Conservation (phyloP, 2,113 vertebrate genomes). For the Edolisoma coerulescens region DNA sequence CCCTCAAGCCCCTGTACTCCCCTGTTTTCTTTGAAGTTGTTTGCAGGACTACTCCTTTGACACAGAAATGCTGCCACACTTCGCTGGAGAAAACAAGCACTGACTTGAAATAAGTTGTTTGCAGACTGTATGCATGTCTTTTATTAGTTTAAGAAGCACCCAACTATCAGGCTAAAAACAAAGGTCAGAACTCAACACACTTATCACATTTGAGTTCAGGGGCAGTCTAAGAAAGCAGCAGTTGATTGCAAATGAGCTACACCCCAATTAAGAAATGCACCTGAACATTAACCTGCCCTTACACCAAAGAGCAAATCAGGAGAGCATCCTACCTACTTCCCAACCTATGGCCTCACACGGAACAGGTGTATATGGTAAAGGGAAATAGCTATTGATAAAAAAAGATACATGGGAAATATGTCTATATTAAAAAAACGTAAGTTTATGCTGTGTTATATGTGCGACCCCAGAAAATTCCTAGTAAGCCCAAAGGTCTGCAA, state of each 20-base stretch:
- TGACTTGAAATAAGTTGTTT: background rate
- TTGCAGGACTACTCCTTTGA: background rate
- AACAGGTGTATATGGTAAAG: background rate
- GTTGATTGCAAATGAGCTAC: background rate
- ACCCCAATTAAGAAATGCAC: background rate
- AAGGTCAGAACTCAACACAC: background rate
- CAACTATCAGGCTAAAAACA: background rate
- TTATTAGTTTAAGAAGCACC: background rate
- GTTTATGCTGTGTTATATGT: background rate
- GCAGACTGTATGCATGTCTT: background rate
- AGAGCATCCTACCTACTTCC: background rate
- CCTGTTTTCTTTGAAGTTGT: background rate
- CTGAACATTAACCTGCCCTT: background rate
- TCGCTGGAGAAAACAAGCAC: background rate
- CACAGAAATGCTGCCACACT: background rate
- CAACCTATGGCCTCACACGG: background rate
- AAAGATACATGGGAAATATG: fast-evolving
- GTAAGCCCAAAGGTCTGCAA: background rate
- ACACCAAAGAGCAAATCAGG: background rate
- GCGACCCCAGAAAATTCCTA: background rate
- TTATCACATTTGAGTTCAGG: background rate
- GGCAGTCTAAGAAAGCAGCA: background rate
- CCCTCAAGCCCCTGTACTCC: background rate
- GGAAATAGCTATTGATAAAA: background rate
- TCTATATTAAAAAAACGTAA: background rate